Percentiles rank a stretch among this genome's conserved stretches.
phyloP scores from a whole-genome alignment of 2,113 vertebrate genomes.

The Thamnophis sirtalis region DNA sequence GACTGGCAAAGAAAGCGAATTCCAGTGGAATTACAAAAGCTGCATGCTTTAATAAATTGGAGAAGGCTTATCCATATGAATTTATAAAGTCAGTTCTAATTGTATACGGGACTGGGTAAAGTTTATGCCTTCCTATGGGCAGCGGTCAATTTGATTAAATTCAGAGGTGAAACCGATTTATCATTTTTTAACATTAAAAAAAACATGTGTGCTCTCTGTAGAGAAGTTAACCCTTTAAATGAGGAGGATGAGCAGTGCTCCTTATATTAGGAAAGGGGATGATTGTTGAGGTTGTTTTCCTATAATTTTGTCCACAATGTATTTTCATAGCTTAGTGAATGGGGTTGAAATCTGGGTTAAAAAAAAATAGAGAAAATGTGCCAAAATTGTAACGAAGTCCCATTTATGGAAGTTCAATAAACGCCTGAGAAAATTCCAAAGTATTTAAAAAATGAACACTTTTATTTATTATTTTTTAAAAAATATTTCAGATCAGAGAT shows the following conservation, averaged over 20 bases:
- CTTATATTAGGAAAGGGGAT: background rate
- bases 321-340: background rate
- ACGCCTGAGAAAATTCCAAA: too few species aligned
- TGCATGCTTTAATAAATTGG: constrained; percentile 35
- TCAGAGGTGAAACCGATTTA: background rate
- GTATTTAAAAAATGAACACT: too few species aligned
- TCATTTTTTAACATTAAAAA: background rate
- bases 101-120: background rate
- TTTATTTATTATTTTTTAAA: background rate
- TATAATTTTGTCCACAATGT: background rate
- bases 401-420: background rate
- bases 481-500: background rate
- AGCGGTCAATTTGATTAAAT: background rate
- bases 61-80: background rate
- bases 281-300: background rate
- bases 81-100: background rate
- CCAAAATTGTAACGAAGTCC: background rate
- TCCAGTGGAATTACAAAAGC: constrained; percentile 55
- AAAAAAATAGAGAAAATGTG: background rate
- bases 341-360: background rate
- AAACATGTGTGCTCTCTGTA: background rate
- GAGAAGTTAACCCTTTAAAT: background rate
- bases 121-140: background rate
- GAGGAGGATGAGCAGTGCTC: background rate
- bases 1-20: constrained; percentile 60